phyloP scores from a whole-genome alignment of 2,113 vertebrate genomes.

The Gymnocephalus cernua region DNA sequence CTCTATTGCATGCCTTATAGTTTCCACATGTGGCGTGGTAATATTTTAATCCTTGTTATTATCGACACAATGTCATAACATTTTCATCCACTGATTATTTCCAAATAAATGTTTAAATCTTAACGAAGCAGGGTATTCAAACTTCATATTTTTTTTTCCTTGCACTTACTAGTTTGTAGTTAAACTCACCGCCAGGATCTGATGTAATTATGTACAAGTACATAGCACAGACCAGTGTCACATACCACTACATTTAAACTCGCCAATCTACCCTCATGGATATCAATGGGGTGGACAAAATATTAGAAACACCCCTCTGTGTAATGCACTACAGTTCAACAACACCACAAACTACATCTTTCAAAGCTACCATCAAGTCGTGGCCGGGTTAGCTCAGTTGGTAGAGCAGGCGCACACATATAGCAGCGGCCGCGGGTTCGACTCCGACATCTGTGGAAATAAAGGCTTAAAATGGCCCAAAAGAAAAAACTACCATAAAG shows the following conservation, averaged over 20 bases:
- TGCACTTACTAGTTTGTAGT: neutral
- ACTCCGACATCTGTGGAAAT: too few relatives aligned
- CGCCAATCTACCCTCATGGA: neutral
- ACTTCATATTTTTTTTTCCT: neutral
- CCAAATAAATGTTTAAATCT: conserved; percentile 66
- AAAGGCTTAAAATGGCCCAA: too few relatives aligned
- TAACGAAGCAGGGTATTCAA: neutral
- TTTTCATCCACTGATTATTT: conserved; percentile 58
- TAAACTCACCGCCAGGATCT: neutral
- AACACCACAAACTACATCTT: neutral
- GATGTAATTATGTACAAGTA: neutral
- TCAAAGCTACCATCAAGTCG: neutral
- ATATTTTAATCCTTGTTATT: conserved; percentile 58
- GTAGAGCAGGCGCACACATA: too few relatives aligned
- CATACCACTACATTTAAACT: neutral
- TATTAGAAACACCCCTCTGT: neutral
- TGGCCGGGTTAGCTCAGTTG: too few relatives aligned
- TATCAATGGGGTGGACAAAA: neutral
- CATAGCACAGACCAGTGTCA: neutral
- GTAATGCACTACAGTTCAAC: neutral
- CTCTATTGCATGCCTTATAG: conserved; percentile 69
- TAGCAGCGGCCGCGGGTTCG: too few relatives aligned
- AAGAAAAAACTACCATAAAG: neutral
- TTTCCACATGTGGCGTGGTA: conserved; percentile 30
- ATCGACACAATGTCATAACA: conserved; percentile 26